These are phyloP conservation scores for Leucosticte australis DNA, from an alignment of 2,113 vertebrate genomes.

Conservation along the genomic window DNA sequence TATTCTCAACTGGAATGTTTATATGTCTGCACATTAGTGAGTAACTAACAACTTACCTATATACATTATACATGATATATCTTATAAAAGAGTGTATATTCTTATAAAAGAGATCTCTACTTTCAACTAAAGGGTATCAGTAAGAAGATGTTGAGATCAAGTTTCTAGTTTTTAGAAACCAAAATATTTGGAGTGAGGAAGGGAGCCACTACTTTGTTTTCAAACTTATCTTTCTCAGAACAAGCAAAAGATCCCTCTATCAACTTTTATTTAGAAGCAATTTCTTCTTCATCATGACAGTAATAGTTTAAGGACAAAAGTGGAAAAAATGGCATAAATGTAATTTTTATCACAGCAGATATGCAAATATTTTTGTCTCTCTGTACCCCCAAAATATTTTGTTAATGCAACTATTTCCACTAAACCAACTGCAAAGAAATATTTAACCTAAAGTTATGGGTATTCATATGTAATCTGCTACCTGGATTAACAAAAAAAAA, in stretches of 20 bases:
- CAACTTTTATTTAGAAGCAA: not conserved
- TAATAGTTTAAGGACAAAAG: not conserved
- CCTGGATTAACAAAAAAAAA: conserved; percentile 57
- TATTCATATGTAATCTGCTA: conserved; percentile 71
- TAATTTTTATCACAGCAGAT: not conserved
- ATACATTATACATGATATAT: not conserved
- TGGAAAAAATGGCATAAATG: not conserved
- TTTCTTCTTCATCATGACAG: not conserved
- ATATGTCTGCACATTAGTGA: not conserved
- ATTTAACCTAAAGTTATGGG: conserved; percentile 54
- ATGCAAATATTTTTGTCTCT: not conserved
- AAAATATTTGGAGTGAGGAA: not conserved
- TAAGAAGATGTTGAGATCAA: not conserved
- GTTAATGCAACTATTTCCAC: conserved; percentile 55
- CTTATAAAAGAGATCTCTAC: not conserved
- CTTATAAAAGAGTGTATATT: not conserved
- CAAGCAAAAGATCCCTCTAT: not conserved
- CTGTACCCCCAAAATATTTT: not conserved
- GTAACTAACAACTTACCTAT: not conserved
- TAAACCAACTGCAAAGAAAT: conserved; percentile 62
- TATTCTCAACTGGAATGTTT: not conserved
- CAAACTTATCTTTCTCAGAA: not conserved
- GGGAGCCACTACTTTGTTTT: not conserved
- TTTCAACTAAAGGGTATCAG: not conserved
- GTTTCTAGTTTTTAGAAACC: not conserved